A percentile compares a stretch with the other conserved stretches of the same genome.
These are phyloP conservation scores for Tetrao urogallus DNA, from an alignment of 2,113 vertebrate species.

Conservation along the genomic window DNA sequence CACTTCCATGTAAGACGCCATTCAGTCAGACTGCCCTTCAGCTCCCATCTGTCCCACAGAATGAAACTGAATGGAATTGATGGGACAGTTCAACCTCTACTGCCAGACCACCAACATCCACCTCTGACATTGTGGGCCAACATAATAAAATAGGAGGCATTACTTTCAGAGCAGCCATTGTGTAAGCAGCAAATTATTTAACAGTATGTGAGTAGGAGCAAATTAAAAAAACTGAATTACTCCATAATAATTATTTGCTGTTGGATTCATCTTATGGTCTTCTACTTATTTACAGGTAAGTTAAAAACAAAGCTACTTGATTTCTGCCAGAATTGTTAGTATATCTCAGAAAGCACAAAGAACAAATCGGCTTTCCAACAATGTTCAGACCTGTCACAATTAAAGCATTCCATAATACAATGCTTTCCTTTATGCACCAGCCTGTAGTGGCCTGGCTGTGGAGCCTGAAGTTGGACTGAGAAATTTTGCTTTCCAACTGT, in stretches of 20 bases:
- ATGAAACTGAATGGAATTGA: neutral
- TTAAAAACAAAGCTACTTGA: neutral
- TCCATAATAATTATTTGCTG: neutral
- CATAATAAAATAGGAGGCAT: neutral
- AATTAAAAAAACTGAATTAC: neutral
- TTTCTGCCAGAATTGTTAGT: neutral
- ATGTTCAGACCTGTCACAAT: neutral
- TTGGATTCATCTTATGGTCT: neutral
- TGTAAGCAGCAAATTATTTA: neutral
- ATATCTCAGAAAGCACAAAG: neutral
- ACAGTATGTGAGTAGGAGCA: accelerated
- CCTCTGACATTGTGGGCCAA: neutral
- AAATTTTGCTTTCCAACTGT: neutral
- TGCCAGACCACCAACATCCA: neutral
- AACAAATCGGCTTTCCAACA: neutral
- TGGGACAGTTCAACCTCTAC: neutral
- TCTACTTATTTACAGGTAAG: neutral
- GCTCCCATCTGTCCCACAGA: neutral
- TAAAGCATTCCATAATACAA: neutral
- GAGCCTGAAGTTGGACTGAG: neutral
- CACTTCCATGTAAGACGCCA: neutral
- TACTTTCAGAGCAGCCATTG: neutral
- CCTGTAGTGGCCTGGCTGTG: neutral
- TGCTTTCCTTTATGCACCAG: neutral
- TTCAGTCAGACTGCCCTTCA: neutral